Base-by-base conservation (phyloP, 2,888 invertebrate species). In the Rhyacophila evoluta region DNA sequence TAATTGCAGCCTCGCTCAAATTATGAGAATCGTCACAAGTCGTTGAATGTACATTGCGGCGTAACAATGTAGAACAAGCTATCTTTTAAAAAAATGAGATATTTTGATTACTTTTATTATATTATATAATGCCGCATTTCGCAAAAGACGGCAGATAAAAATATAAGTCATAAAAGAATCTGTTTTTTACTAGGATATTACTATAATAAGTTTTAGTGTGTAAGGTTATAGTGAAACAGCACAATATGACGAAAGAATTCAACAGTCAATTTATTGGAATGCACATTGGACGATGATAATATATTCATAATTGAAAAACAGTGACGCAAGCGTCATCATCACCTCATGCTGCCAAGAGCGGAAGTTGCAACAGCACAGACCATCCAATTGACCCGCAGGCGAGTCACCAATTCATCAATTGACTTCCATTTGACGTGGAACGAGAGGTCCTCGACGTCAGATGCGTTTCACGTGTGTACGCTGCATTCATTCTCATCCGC, bases 341-440 rank as follows among this genome's bases (percentile, higher is more conserved):
- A 75, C 70, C 79, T 79, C 79, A 55, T 41, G 72, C 33, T 70
- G 73, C 39, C 33, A 75, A 74, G 38, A 33, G 78, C 79, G 79
- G 79, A 79, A 81, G 81, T 79, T 78, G 79, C 81, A 74, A 28
- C 75, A 55, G 39, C 28, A 78, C 29, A 27, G 39, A 67, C 67
- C 15, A 72, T 71, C 72, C 79, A 81, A 79, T 81, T 79, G 81
- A 79, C 79, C 79, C 78, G 27, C 75, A 67, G 74, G n/a, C 72
- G 75, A 67, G 29, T 36, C 39, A 28, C 19, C 68, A 39, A 55
- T 79, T 33, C 39, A 28, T 25, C 68, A 81, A 81, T 81, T 81
- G 81, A 72, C 81, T 79, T 78, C 81, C 78, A 79, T 81, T 55
- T 81, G 81, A 81, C 76, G 76, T 78, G 72, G 73, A 73, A 29